Percentiles rank a stretch among this genome's conserved stretches.
Evolutionary conservation across 2,113 vertebrate genomes (phyloP).

Genomic region (Plotosus lineatus): DNA sequence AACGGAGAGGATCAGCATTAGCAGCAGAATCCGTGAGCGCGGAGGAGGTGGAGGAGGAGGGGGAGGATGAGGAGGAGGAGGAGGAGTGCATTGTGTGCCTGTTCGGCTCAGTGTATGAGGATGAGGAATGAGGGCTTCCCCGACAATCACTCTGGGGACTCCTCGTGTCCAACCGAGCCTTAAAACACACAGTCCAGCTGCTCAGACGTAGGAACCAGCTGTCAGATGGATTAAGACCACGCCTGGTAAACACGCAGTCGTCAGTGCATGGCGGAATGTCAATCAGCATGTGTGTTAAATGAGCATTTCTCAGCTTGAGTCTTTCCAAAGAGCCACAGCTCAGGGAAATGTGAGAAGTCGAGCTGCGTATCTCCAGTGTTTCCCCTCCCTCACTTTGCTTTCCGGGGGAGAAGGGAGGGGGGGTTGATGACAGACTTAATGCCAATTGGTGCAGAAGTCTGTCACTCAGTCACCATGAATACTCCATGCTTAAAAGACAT

Average conservation of each 20-base stretch:
- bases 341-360: conserved; percentile 27
- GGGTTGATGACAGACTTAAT: conserved; percentile 34
- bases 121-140: conserved; percentile 61
- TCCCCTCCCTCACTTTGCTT: conserved; percentile 16
- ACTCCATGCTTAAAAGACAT: conserved; percentile 41
- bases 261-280: not conserved
- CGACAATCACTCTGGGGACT: conserved; percentile 66
- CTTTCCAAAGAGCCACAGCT: conserved; percentile 26
- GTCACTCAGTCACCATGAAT: conserved; percentile 46
- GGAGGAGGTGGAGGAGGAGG: conserved; percentile 52
- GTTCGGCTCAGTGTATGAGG: conserved; percentile 45
- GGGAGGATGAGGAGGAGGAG: conserved; percentile 16
- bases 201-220: conserved; percentile 56
- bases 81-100: conserved; percentile 53
- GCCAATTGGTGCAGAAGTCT: conserved; percentile 52
- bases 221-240: not conserved
- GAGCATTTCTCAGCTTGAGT: conserved; percentile 4
- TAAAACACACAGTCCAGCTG: conserved; percentile 62
- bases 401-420: conserved; percentile 10
- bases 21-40: conserved; percentile 55
- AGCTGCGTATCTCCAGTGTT: conserved; percentile 37
- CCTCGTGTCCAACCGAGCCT: conserved; percentile 69
- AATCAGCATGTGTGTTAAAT: not conserved
- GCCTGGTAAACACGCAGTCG: not conserved
- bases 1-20: conserved; percentile 41